Evolutionary conservation across 2,888 invertebrate genomes (phyloP).

Genomic region (Sesamia inferens): DNA sequence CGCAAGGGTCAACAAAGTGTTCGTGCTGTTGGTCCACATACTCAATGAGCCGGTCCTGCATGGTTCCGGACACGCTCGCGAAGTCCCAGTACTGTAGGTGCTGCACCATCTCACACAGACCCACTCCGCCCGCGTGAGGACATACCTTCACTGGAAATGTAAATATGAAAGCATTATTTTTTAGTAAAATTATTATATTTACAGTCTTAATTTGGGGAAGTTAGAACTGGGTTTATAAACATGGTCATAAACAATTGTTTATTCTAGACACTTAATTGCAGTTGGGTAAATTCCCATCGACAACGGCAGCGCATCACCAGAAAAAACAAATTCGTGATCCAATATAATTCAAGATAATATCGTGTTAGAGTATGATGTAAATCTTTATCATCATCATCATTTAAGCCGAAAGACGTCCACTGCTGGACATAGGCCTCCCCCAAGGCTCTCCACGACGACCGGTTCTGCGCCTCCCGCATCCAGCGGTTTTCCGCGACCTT

Average conservation of each 20-base stretch:
- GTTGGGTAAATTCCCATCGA: background rate
- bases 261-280: background rate
- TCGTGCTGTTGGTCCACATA: conserved; percentile 97
- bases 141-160: conserved; percentile 94
- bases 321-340: background rate
- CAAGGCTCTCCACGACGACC: no score
- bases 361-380: background rate
- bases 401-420: no score
- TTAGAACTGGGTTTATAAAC: background rate
- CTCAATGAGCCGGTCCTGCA: conserved; percentile 94
- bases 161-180: background rate
- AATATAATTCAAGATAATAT: background rate
- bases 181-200: background rate
- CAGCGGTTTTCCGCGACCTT: no score
- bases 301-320: no score
- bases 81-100: conserved; percentile 97
- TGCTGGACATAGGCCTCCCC: no score
- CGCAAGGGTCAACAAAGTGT: conserved; percentile 94
- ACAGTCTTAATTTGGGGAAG: background rate
- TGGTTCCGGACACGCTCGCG: conserved; percentile 92
- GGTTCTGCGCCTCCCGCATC: no score
- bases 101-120: conserved; percentile 98
- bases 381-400: no score
- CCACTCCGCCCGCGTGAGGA: conserved; percentile 98
- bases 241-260: background rate